Conservation (phyloP, 37 sponge, comb jelly and placozoan genomes). For the Bolinopsis microptera region DNA sequence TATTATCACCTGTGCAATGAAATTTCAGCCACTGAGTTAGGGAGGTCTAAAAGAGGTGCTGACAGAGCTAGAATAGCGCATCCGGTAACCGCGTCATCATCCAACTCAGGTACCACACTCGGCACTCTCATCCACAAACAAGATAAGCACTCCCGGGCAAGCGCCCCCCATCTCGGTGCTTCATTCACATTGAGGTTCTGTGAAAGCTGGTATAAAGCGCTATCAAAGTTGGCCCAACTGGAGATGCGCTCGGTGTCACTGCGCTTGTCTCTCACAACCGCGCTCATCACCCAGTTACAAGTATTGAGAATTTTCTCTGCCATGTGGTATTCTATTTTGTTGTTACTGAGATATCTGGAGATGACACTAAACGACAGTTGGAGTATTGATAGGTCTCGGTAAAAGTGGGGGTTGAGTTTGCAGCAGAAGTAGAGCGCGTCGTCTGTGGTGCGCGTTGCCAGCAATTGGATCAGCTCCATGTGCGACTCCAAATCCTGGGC, state of each 20-base stretch:
- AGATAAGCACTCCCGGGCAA: neutral
- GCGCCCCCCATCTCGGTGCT: neutral
- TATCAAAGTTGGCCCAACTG: neutral
- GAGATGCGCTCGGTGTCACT: neutral
- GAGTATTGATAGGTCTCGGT: neutral
- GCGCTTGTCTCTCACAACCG: neutral
- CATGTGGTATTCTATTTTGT: neutral
- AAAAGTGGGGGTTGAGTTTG: slow-evolving; percentile 10
- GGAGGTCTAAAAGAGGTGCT: neutral
- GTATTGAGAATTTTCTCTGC: slow-evolving; percentile 32
- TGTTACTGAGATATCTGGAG: slow-evolving; percentile 1
- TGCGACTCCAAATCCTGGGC: neutral
- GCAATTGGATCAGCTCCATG: neutral
- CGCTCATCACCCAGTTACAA: slow-evolving; percentile 8
- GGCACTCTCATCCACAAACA: slow-evolving; percentile 29
- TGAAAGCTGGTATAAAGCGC: neutral
- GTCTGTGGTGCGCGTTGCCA: neutral
- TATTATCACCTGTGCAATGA: slow-evolving; percentile 7
- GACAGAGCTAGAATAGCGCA: slow-evolving; percentile 58
- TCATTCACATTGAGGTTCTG: slow-evolving; percentile 12
- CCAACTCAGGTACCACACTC: neutral
- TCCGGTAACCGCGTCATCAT: neutral
- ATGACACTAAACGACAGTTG: slow-evolving; percentile 24
- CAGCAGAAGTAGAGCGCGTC: slow-evolving; percentile 57
- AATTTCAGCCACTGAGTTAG: slow-evolving; percentile 6